Conservation (phyloP, 2,888 invertebrate genomes). For the Amphipoea lucens region DNA sequence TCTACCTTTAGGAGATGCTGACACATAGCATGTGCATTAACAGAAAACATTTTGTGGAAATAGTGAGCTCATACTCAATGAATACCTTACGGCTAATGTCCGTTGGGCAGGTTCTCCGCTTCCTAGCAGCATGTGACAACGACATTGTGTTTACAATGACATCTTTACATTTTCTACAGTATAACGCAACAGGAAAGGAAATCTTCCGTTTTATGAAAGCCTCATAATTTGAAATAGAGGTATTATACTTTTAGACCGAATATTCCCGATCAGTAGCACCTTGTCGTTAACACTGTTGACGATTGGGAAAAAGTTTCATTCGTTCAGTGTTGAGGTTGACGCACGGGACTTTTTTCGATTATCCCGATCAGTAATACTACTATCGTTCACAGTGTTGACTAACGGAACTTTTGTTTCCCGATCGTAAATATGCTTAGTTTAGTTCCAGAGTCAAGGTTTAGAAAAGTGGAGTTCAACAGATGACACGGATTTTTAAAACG, state of each 20-base stretch:
- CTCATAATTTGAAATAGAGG: neutral
- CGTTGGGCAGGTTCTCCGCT: conserved; percentile 74
- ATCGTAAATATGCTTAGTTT: neutral
- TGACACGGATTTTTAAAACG: too few species aligned
- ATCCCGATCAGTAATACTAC: too few species aligned
- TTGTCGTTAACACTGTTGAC: too few species aligned
- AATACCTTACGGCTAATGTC: conserved; percentile 74
- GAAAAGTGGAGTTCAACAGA: neutral
- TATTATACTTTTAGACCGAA: neutral
- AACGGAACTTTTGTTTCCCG: too few species aligned
- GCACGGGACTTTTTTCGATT: too few species aligned
- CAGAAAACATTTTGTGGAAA: neutral
- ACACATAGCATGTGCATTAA: neutral
- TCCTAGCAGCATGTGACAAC: conserved; percentile 75
- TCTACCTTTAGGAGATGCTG: neutral
- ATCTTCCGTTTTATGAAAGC: conserved; percentile 2
- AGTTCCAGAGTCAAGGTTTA: neutral
- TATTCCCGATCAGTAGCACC: neutral
- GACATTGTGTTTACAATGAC: conserved; percentile 26
- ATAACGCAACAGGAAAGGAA: neutral
- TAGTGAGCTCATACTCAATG: neutral
- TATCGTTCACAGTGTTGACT: too few species aligned
- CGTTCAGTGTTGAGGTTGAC: too few species aligned
- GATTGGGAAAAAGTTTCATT: too few species aligned
- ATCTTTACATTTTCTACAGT: neutral